These are phyloP conservation scores for Drosophila asahinai DNA, from an alignment of 1,140 invertebrate genomes.

Conservation along the genomic window DNA sequence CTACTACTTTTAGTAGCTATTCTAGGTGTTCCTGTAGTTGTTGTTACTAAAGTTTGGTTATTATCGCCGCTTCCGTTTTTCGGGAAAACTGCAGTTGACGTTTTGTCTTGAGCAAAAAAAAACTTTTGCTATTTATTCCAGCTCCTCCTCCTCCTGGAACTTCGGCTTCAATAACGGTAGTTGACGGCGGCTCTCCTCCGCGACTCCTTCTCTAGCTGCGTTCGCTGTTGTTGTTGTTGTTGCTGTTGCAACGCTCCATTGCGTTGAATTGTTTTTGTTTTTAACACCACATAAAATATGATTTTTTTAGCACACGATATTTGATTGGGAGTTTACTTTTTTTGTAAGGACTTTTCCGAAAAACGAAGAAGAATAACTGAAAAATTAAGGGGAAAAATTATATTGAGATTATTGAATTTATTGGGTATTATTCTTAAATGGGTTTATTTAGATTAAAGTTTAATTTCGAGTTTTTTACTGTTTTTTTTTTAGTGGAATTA, in stretches of 20 bases:
- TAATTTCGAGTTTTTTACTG: neutral
- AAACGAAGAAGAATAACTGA: conserved; percentile 38
- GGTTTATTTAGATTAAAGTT: neutral
- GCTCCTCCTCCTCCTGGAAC: conserved; percentile 3
- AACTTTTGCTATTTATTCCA: conserved; percentile 29
- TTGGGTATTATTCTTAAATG: neutral
- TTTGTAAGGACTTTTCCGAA: conserved; percentile 4
- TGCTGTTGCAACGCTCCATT: conserved; percentile 66
- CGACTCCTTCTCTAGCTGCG: conserved; percentile 27
- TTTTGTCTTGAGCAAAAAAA: conserved; percentile 31
- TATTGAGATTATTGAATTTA: neutral
- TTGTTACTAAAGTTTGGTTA: conserved; percentile 21
- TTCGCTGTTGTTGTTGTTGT: conserved; percentile 19
- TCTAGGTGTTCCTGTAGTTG: conserved; percentile 17
- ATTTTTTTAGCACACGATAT: conserved; percentile 26
- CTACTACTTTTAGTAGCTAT: conserved; percentile 16
- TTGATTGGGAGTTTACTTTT: neutral
- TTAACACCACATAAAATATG: conserved; percentile 22
- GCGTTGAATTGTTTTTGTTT: conserved; percentile 37
- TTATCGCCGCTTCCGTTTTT: conserved; percentile 21
- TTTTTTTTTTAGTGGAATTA: neutral
- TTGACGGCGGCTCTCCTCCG: conserved; percentile 50
- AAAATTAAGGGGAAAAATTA: conserved; percentile 2
- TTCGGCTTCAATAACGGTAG: conserved; percentile 19
- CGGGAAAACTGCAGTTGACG: conserved; percentile 46